Evolutionary conservation across 2,888 invertebrate genomes (phyloP).

Genomic region (Cheilosia vulpina): DNA sequence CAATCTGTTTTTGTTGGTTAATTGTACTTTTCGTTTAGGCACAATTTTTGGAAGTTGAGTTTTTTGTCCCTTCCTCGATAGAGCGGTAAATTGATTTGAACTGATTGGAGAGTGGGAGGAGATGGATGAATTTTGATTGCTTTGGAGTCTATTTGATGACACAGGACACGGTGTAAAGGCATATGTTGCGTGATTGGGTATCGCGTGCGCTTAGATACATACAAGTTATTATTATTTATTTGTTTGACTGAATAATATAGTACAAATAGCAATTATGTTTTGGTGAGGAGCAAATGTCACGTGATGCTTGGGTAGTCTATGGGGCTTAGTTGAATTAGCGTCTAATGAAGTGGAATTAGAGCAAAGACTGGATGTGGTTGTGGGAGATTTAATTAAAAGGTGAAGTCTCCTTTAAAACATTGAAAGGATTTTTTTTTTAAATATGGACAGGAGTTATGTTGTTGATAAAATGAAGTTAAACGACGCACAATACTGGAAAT

Average conservation of each 20-base stretch:
- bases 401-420: too few species aligned
- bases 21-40: background rate
- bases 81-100: background rate
- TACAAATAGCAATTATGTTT: constrained; percentile 24
- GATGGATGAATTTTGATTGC: constrained; percentile 2
- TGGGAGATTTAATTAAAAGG: background rate
- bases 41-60: background rate
- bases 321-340: background rate
- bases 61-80: background rate
- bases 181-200: constrained; percentile 53
- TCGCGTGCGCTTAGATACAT: constrained; percentile 55
- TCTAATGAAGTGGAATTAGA: constrained; percentile 1
- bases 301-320: background rate
- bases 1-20: constrained; percentile 51
- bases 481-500: too few species aligned
- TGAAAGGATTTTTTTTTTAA: too few species aligned
- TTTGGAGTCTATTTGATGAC: constrained; percentile 11
- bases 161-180: constrained; percentile 25
- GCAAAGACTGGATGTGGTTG: background rate
- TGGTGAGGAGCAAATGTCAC: background rate
- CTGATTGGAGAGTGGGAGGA: background rate
- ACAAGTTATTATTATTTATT: constrained; percentile 31
- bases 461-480: too few species aligned
- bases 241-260: constrained; percentile 48
- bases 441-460: too few species aligned